Percentiles rank a stretch among this genome's conserved stretches.
Evolutionary conservation across 2,113 vertebrate genomes (phyloP).

Genomic region (Hepsetus odoe): DNA sequence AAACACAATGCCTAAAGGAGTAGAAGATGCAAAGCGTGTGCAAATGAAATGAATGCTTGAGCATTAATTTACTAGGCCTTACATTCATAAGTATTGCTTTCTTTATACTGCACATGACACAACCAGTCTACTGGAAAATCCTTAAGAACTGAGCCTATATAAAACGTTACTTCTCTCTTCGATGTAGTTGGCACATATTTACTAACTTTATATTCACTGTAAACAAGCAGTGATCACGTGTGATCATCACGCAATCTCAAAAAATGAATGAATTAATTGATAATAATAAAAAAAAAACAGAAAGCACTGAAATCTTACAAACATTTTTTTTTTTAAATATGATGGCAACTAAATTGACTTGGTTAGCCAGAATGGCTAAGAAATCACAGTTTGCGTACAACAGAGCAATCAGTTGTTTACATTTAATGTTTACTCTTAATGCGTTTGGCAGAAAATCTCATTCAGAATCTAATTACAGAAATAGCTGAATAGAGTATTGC

Average conservation of each 20-base stretch:
- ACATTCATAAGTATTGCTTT: conserved; percentile 45
- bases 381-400: not conserved
- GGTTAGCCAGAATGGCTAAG: not conserved
- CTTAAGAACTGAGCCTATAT: conserved; percentile 10
- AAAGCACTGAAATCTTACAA: not conserved
- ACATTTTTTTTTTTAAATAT: not conserved
- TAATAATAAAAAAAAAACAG: too few species aligned
- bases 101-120: conserved; percentile 1
- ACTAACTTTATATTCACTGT: not conserved
- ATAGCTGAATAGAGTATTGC: too few species aligned
- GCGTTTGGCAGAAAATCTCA: too few species aligned
- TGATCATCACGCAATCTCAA: not conserved
- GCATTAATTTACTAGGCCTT: conserved; percentile 10
- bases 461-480: too few species aligned
- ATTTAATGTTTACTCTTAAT: too few species aligned
- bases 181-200: not conserved
- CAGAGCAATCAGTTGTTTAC: too few species aligned
- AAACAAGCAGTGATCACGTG: not conserved
- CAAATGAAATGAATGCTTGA: conserved; percentile 6
- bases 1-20: not conserved
- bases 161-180: not conserved
- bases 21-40: conserved; percentile 34
- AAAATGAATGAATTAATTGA: too few species aligned
- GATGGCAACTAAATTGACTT: not conserved
- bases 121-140: conserved; percentile 7